phyloP scores from a whole-genome alignment of 2,113 vertebrate genomes.

The Cinclus mexicanus region DNA sequence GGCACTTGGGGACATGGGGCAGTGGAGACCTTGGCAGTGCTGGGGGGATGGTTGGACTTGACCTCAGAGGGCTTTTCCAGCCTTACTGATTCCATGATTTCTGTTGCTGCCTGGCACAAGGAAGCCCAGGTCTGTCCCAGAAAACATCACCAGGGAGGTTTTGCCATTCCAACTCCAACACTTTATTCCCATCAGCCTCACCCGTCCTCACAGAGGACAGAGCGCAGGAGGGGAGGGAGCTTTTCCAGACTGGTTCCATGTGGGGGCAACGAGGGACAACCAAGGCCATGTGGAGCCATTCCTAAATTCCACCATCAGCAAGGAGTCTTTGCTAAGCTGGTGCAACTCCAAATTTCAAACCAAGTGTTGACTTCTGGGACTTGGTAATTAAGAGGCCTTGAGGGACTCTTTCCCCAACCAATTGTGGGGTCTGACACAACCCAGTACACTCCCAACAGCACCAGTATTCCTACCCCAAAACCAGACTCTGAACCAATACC shows the following conservation, averaged over 20 bases:
- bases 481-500: not conserved
- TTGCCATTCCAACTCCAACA: not conserved
- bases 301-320: not conserved
- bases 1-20: not conserved
- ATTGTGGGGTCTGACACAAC: not conserved
- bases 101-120: not conserved
- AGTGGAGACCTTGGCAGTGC: not conserved
- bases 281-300: not conserved
- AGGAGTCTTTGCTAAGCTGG: not conserved
- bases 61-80: not conserved
- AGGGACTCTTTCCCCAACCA: not conserved
- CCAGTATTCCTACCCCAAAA: not conserved
- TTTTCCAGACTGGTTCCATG: not conserved
- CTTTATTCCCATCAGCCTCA: conserved; percentile 35
- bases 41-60: accelerated
- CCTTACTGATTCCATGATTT: not conserved
- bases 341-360: not conserved
- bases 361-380: not conserved
- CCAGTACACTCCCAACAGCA: not conserved
- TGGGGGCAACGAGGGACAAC: not conserved
- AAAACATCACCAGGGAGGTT: not conserved
- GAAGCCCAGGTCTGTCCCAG: not conserved
- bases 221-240: not conserved
- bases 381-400: not conserved
- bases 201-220: conserved; percentile 46